phyloP scores from a whole-genome alignment of 2,113 vertebrate species.

The Pterocles orientalis region DNA sequence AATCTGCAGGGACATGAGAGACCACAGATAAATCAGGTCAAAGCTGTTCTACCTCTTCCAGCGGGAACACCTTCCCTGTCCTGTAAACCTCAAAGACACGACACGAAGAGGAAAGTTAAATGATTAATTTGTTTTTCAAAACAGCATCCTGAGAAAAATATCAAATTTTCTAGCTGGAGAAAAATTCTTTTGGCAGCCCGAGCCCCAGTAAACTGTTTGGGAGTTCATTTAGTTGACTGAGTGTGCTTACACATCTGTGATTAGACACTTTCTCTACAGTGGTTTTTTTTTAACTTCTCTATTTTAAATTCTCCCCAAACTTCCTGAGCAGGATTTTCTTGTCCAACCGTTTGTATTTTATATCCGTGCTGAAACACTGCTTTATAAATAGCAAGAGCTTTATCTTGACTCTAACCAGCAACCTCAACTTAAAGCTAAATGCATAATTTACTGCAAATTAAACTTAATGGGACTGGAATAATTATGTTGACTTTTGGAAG shows the following conservation, averaged over 20 bases:
- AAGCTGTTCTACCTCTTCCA: background rate
- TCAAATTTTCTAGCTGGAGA: background rate
- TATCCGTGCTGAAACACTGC: background rate
- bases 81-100: background rate
- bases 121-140: background rate
- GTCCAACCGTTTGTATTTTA: slow-evolving; percentile 29
- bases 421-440: slow-evolving; percentile 67
- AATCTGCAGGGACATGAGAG: background rate
- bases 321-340: background rate
- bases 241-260: background rate
- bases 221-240: background rate
- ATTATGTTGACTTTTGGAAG: slow-evolving; percentile 77
- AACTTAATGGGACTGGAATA: slow-evolving; percentile 74
- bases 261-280: background rate
- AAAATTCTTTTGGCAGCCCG: background rate
- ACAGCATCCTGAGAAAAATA: fast-evolving
- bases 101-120: background rate
- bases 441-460: slow-evolving; percentile 75
- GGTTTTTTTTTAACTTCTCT: background rate
- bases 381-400: slow-evolving; percentile 61
- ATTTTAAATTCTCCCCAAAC: slow-evolving; percentile 19
- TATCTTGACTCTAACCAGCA: slow-evolving; percentile 44
- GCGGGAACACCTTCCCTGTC: background rate
- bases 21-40: background rate
- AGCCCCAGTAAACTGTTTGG: background rate